Conservation (phyloP, 2,888 invertebrate genomes). For the Zygothrica quintamaculata region DNA sequence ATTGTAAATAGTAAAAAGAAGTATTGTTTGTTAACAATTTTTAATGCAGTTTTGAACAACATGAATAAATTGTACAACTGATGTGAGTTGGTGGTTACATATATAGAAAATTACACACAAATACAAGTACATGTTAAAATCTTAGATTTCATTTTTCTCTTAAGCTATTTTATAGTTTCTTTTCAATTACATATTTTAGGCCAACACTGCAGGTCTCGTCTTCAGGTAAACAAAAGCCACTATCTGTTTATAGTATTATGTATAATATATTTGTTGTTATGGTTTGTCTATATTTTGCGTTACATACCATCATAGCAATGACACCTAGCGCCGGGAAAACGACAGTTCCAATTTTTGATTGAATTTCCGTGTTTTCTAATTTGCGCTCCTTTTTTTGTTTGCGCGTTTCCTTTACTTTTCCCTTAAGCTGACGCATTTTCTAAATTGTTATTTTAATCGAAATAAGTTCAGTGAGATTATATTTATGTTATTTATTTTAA, state of each 20-base stretch:
- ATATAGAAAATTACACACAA: background rate
- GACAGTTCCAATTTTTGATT: slow-evolving; percentile 91
- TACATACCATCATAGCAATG: slow-evolving; percentile 88
- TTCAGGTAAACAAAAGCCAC: slow-evolving; percentile 90
- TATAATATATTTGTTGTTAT: background rate
- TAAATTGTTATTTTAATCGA: slow-evolving; percentile 1
- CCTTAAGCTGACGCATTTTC: slow-evolving; percentile 92
- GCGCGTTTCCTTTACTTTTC: slow-evolving; percentile 92
- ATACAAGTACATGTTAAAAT: slow-evolving; percentile 14
- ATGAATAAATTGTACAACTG: slow-evolving; percentile 50
- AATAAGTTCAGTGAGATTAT: background rate
- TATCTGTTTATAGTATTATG: slow-evolving; percentile 29
- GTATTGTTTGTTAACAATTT: slow-evolving; percentile 23
- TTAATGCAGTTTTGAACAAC: slow-evolving; percentile 9
- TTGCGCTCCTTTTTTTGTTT: slow-evolving; percentile 93
- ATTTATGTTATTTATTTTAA: background rate
- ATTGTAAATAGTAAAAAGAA: background rate
- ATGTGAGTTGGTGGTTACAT: slow-evolving; percentile 19
- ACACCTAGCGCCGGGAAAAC: slow-evolving; percentile 89
- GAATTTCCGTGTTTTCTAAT: slow-evolving; percentile 92
- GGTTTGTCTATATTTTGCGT: background rate
- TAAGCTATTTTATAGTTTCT: background rate
- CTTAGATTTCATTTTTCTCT: slow-evolving; percentile 16
- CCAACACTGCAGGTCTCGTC: slow-evolving; percentile 87
- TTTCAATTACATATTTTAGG: slow-evolving; percentile 35